Base-by-base conservation (phyloP, 2,888 invertebrate genomes). In the Arge pagana region DNA sequence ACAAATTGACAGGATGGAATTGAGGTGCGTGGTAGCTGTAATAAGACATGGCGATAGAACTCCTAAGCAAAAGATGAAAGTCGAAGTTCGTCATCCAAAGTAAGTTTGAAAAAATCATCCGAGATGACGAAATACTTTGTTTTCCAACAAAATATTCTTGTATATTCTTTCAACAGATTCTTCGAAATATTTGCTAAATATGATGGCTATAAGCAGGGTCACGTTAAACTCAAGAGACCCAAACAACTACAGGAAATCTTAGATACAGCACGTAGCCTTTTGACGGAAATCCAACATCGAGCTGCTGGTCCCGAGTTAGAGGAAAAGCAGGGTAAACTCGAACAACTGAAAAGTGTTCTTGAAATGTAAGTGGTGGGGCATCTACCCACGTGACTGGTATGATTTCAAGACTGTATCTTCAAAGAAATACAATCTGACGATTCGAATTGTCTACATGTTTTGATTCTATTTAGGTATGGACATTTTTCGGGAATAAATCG, bases 61-160 rank as follows among this genome's bases (percentile, higher is more conserved):
- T 10, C 99, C 99, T 0, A 99, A 99, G 76, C 99, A 99, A 80
- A 99, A 99, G 80, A 99, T 99, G 98, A 99, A 99, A 79, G 97
- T 98, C 61, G 97, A 97, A 83, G 97, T 97, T 10, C 83, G 96
- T 45, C 96, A 97, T 83, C 91, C 90, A 3, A 93, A 94, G 91
- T 93, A 77, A 76, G 80, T 74, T 54, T 36, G 15, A 5, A 4
- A 11, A 28, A 42, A 42, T 28, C 30, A 7, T 30, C 45, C n/a
- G n/a, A n/a, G n/a, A n/a, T n/a, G n/a, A n/a, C n/a, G n/a, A n/a
- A n/a, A n/a, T 11, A 30, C 11, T 36, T 13, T 3, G 28, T 55
- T 18, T 19, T 37, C 19, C 10, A 42, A 13, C 15, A 19, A 4
- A 30, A 43, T 21, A 15, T 21, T 18, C 16, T 4, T 16, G 5